Evolutionary conservation across 2,797 vertebrate species (phyloP).

Genomic region (Tragopan temminckii): DNA sequence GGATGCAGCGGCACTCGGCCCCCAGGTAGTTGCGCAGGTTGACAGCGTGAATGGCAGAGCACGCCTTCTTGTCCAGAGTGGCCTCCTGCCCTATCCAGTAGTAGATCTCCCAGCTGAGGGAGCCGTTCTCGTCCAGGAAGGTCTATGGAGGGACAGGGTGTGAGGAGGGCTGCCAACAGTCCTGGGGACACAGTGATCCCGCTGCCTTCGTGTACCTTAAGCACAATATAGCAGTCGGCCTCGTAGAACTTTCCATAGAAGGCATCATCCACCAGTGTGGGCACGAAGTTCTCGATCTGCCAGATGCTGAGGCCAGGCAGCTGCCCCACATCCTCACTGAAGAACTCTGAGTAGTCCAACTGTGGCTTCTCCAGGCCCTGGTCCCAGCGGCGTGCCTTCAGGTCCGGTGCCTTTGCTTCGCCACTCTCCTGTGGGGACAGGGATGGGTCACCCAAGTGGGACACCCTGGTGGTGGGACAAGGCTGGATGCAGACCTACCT

Average conservation of each 20-base stretch:
- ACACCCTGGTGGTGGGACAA: fast-evolving
- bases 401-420: constrained; percentile 85
- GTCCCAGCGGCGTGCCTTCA: constrained; percentile 93
- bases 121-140: constrained; percentile 91
- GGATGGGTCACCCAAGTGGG: not conserved
- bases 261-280: constrained; percentile 90
- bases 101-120: constrained; percentile 93
- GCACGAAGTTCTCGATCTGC: constrained; percentile 98
- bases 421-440: constrained; percentile 82
- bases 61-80: constrained; percentile 96
- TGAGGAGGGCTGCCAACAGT: fast-evolving
- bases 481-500: constrained; percentile 78
- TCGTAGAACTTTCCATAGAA: constrained; percentile 97
- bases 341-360: constrained; percentile 97
- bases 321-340: constrained; percentile 92
- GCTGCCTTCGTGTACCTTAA: constrained; percentile 82
- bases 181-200: fast-evolving
- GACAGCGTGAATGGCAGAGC: constrained; percentile 95
- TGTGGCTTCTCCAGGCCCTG: constrained; percentile 95
- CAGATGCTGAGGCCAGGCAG: constrained; percentile 91
- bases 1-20: constrained; percentile 91
- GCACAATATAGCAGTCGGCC: constrained; percentile 96
- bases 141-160: constrained; percentile 79
- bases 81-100: constrained; percentile 98
- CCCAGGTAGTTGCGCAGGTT: constrained; percentile 96